Conservation (phyloP, 2,113 vertebrate species). For the Carettochelys insculpta region DNA sequence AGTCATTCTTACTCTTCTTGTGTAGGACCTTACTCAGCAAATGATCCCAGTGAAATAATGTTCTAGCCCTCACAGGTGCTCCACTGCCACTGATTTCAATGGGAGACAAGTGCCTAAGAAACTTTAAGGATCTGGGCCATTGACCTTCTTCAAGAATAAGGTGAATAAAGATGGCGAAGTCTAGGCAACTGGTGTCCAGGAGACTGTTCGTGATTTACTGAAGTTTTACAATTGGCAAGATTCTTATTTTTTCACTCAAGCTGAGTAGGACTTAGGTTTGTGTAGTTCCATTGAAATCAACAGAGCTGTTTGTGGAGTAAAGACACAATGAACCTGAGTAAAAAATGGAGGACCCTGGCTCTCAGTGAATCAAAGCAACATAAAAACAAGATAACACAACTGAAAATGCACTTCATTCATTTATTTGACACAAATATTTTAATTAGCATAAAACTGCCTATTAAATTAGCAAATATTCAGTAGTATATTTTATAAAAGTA, state of each 20-base stretch:
- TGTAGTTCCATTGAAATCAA: neutral
- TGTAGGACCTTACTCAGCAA: neutral
- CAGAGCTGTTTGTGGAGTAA: neutral
- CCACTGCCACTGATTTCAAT: too few species aligned
- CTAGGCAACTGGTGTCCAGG: neutral
- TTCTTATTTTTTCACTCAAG: neutral
- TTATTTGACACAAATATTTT: neutral
- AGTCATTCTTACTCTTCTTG: neutral
- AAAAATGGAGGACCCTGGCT: neutral
- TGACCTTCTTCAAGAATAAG: neutral
- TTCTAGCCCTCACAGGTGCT: too few species aligned
- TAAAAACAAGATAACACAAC: neutral
- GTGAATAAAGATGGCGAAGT: too few species aligned
- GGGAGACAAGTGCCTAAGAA: too few species aligned
- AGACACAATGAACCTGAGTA: neutral
- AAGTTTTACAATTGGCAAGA: neutral
- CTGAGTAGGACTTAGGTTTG: neutral
- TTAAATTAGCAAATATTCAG: neutral
- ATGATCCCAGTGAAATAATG: neutral
- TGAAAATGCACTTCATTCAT: neutral
- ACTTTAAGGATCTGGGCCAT: too few species aligned
- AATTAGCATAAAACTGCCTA: neutral
- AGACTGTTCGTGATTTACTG: neutral
- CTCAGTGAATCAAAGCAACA: neutral
- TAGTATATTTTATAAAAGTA: neutral